These are phyloP conservation scores for Physocephala rufipes DNA, from an alignment of 2,888 invertebrate species.

Conservation along the genomic window DNA sequence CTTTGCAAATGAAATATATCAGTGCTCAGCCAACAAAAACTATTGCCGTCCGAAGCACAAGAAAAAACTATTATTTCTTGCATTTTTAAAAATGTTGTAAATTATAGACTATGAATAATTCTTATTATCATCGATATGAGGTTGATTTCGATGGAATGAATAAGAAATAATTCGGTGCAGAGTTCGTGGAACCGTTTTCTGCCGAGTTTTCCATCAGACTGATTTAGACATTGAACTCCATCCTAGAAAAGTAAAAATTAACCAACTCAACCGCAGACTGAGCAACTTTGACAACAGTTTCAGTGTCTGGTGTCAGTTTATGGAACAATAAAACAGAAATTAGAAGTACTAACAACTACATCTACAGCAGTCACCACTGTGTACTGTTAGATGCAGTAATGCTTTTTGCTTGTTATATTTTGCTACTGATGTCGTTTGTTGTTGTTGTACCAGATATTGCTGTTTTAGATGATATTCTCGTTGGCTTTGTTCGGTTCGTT, in stretches of 20 bases:
- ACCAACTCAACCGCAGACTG: background rate
- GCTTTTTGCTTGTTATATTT: background rate
- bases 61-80: too few relatives aligned
- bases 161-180: too few relatives aligned
- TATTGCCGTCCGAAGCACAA: too few relatives aligned
- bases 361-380: slow-evolving; percentile 5
- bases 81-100: too few relatives aligned
- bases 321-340: slow-evolving; percentile 20
- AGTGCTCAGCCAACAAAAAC: too few relatives aligned
- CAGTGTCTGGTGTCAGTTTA: slow-evolving; percentile 27
- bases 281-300: background rate
- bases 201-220: too few relatives aligned
- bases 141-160: too few relatives aligned
- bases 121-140: too few relatives aligned
- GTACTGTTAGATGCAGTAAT: slow-evolving; percentile 8
- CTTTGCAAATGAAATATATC: too few relatives aligned
- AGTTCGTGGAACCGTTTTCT: too few relatives aligned
- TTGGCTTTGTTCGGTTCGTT: slow-evolving; percentile 1
- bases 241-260: slow-evolving; percentile 12
- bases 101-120: too few relatives aligned
- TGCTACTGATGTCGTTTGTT: too few relatives aligned
- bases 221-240: slow-evolving; percentile 32
- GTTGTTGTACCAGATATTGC: slow-evolving; percentile 16
- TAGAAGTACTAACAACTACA: background rate
- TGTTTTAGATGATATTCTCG: background rate